phyloP scores from a whole-genome alignment of 1,140 invertebrate species.

The Sarcophaga peregrina region DNA sequence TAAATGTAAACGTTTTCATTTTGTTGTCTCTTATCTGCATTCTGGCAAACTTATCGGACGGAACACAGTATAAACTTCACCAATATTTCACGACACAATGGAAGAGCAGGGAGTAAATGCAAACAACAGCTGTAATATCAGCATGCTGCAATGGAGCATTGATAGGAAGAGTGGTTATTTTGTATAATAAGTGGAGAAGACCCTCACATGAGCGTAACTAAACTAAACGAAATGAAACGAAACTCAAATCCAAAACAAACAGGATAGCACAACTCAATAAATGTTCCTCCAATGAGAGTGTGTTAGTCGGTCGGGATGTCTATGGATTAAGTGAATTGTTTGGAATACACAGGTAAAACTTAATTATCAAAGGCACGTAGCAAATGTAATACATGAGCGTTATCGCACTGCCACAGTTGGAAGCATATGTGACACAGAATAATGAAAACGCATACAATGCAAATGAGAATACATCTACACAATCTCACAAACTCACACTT shows the following conservation, averaged over 20 bases:
- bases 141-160: too few relatives aligned
- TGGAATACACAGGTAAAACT: background rate
- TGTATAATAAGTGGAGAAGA: background rate
- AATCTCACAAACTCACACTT: too few relatives aligned
- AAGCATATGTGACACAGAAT: background rate
- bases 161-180: background rate
- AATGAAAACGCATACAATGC: too few relatives aligned
- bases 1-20: too few relatives aligned
- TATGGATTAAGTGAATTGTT: constrained; percentile 10
- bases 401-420: background rate
- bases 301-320: background rate
- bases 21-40: too few relatives aligned
- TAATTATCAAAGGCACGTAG: constrained; percentile 24
- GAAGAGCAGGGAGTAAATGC: background rate
- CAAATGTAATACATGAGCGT: background rate
- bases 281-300: background rate
- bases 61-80: too few relatives aligned
- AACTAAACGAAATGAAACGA: too few relatives aligned
- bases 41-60: too few relatives aligned
- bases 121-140: background rate
- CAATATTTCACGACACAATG: background rate
- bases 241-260: background rate
- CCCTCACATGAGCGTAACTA: background rate
- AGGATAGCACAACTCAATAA: background rate
- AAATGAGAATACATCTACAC: too few relatives aligned